phyloP scores from a whole-genome alignment of 37 sponge, comb jelly and placozoan species.

The Haliclona indistincta region DNA sequence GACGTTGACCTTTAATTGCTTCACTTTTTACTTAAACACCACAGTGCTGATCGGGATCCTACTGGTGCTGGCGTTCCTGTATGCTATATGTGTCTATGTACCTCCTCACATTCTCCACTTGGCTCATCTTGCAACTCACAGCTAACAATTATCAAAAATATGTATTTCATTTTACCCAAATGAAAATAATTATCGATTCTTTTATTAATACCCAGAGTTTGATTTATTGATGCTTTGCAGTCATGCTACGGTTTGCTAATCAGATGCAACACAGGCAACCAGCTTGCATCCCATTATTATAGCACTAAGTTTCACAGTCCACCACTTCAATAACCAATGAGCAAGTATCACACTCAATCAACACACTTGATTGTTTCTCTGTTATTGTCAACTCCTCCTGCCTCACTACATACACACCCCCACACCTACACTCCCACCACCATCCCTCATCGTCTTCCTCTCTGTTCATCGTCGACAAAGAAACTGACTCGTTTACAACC shows the following conservation, averaged over 20 bases:
- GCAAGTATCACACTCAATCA: slow-evolving; percentile 6
- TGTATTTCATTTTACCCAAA: too few species aligned
- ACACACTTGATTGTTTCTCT: not conserved
- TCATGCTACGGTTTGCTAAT: too few species aligned
- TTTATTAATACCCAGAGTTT: too few species aligned
- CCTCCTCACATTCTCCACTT: slow-evolving; percentile 40
- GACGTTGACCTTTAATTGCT: too few species aligned
- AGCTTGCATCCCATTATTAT: too few species aligned
- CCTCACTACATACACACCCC: not conserved
- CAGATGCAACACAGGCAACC: too few species aligned
- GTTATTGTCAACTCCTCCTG: not conserved
- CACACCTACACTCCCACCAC: not conserved
- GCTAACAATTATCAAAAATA: too few species aligned
- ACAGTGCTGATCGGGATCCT: slow-evolving; percentile 33
- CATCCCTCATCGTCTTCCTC: not conserved
- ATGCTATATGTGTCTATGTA: slow-evolving; percentile 48
- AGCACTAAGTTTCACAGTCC: too few species aligned
- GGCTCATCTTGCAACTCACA: too few species aligned
- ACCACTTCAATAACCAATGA: not conserved
- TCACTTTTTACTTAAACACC: too few species aligned
- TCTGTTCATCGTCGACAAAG: not conserved
- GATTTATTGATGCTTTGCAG: too few species aligned
- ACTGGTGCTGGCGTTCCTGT: slow-evolving; percentile 47
- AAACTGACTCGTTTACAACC: slow-evolving; percentile 2
- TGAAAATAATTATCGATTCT: slow-evolving; percentile 3